Conservation (phyloP, 2,888 invertebrate species). For the Leptarthrus brevirostris region DNA sequence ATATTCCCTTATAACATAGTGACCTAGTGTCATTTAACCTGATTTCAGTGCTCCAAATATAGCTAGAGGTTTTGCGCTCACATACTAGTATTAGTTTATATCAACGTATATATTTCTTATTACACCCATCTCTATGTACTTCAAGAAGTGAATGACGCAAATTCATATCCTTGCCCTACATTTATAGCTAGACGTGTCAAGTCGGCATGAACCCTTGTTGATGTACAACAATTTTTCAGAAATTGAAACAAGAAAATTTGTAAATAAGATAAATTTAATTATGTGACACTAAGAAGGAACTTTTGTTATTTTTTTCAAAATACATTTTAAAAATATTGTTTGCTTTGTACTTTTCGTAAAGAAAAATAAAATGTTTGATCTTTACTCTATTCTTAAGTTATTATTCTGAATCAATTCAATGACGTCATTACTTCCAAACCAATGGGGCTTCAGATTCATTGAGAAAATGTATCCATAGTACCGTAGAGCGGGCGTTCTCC, state of each 20-base stretch:
- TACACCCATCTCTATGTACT: not conserved
- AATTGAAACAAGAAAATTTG: too few relatives aligned
- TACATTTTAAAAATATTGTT: too few relatives aligned
- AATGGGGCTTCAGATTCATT: constrained; percentile 54
- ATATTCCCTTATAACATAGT: constrained; percentile 64
- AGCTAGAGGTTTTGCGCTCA: not conserved
- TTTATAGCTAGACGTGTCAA: too few relatives aligned
- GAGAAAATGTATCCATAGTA: constrained; percentile 51
- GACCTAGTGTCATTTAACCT: constrained; percentile 61
- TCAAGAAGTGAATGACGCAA: constrained; percentile 51
- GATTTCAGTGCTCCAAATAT: constrained; percentile 43
- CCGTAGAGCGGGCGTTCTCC: constrained; percentile 45
- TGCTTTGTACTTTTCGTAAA: too few relatives aligned
- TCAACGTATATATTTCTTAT: too few relatives aligned
- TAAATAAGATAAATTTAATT: too few relatives aligned
- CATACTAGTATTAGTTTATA: too few relatives aligned
- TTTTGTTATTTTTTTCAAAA: too few relatives aligned
- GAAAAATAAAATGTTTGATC: constrained; percentile 39
- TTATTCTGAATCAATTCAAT: constrained; percentile 51
- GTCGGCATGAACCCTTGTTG: too few relatives aligned
- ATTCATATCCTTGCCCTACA: constrained; percentile 48
- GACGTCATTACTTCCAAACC: constrained; percentile 54
- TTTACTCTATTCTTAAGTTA: constrained; percentile 51
- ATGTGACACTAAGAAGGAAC: too few relatives aligned
- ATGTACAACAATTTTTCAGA: too few relatives aligned